phyloP scores from a whole-genome alignment of 2,888 invertebrate species.

The Drosophila anomalata region DNA sequence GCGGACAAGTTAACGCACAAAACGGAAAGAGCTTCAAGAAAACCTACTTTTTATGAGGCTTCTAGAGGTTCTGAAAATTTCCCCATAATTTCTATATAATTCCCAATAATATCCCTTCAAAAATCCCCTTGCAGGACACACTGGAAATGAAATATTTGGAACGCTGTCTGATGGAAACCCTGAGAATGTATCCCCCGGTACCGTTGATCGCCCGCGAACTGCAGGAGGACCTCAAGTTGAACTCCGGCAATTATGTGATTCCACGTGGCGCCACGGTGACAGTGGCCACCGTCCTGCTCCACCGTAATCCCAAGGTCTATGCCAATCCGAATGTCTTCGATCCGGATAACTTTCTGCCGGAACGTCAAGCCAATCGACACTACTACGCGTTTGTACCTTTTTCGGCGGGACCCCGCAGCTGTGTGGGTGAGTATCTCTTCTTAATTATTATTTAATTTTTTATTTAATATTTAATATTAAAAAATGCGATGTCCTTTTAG shows the following conservation, averaged over 20 bases:
- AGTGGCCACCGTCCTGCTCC: conserved; percentile 88
- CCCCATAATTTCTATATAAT: background rate
- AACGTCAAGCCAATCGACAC: conserved; percentile 90
- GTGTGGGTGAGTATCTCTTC: conserved; percentile 87
- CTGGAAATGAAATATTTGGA: conserved; percentile 94
- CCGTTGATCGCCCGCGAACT: conserved; percentile 90
- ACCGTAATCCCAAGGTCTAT: conserved; percentile 89
- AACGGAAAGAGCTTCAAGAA: no score
- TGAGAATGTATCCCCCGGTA: conserved; percentile 91
- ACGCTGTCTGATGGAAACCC: conserved; percentile 91
- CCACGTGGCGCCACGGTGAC: conserved; percentile 88
- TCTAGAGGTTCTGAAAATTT: no score
- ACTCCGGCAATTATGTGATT: conserved; percentile 87
- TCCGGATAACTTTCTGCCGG: conserved; percentile 94
- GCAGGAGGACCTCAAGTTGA: conserved; percentile 89
- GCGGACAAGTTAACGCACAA: no score
- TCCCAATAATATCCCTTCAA: background rate
- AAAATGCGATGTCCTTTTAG: conserved; percentile 81
- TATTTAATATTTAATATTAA: background rate
- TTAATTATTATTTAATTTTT: background rate
- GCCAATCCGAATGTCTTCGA: conserved; percentile 91
- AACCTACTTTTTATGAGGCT: no score
- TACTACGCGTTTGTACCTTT: conserved; percentile 93
- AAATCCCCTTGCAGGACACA: conserved; percentile 87
- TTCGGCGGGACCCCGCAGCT: conserved; percentile 92